These are phyloP conservation scores for Agrotis segetum DNA, from an alignment of 2,888 invertebrate species.

Conservation along the genomic window DNA sequence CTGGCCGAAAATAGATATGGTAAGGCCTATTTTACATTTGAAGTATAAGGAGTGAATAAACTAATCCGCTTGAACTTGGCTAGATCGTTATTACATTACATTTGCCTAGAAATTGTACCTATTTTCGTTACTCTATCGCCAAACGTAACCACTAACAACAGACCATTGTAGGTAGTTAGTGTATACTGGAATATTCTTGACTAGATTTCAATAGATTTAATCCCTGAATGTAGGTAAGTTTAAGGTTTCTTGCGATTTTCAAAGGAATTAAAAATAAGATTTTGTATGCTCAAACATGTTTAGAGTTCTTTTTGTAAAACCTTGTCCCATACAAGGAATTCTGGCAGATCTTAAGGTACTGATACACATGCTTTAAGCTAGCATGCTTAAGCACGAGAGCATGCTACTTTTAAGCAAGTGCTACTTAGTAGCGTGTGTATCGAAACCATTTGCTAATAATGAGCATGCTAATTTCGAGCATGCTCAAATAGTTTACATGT, in stretches of 20 bases:
- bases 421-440: too few species aligned
- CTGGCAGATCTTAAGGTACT: too few species aligned
- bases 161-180: constrained; percentile 13
- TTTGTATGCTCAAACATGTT: too few species aligned
- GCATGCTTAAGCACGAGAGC: too few species aligned
- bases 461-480: too few species aligned
- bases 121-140: constrained; percentile 26
- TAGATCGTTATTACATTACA: constrained; percentile 5
- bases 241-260: background rate
- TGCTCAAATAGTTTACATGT: too few species aligned
- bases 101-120: constrained; percentile 42
- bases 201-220: constrained; percentile 10
- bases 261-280: background rate
- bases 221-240: constrained; percentile 5
- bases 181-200: constrained; percentile 13
- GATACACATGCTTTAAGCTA: too few species aligned
- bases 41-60: constrained; percentile 32
- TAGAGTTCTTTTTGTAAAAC: too few species aligned
- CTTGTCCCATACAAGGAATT: too few species aligned
- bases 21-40: constrained; percentile 35
- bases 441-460: too few species aligned
- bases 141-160: constrained; percentile 1
- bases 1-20: background rate
- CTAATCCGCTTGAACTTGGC: constrained; percentile 3
- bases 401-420: too few species aligned